Evolutionary conservation across 35 echinoderm and acorn worm genomes (phyloP), one percentile per base, ranked within the genome.

Genomic region (Eucidaris tribuloides): DNA sequence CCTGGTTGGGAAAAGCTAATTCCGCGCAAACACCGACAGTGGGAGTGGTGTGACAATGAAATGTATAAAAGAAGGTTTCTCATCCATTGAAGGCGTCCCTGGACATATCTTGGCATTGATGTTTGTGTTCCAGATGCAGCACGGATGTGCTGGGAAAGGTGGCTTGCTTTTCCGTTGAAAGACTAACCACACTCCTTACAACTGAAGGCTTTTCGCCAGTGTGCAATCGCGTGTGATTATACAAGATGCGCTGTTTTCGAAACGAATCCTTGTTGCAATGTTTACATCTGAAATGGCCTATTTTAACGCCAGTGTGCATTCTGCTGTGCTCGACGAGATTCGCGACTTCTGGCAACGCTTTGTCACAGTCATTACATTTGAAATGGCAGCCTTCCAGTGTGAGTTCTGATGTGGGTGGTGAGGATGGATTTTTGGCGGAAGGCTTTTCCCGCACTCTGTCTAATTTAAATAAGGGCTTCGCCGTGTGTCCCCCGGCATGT

Each of bases 311-410:
- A 13, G 61, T 80, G 36, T 88, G 86, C 50, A 55, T 76, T 43
- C 77, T 46, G 45, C 60, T 60, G 18, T 88, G 86, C 46, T 86
- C 78, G 37, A 87, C 84, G 38, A 82, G 48, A 46, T 89, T 89
- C 3, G 87, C 58, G 5, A 71, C 71, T 56, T 92, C 84, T 14
- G 90, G 77, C 71, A 92, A 92, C 17, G 84, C 84, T n/a, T 70
- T 84, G 17, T 76, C 83, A 56, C 90, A 92, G 25, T 87, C 64
- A 27, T 30, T 35, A 58, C 90, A 92, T 49, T 87, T 82, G 56
- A 87, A n/a, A 92, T 0, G 90, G 90, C 42, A 82, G 58, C 28
- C 71, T 84, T 18, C 84, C 84, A 1, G 90, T 92, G 49, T 92
- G 90, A 1, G 86, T 84, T 28, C 90, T 34, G 34, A 79, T 85